Evolutionary conservation across 2,113 vertebrate genomes (phyloP).

Genomic region (Hemibagrus wyckioides): DNA sequence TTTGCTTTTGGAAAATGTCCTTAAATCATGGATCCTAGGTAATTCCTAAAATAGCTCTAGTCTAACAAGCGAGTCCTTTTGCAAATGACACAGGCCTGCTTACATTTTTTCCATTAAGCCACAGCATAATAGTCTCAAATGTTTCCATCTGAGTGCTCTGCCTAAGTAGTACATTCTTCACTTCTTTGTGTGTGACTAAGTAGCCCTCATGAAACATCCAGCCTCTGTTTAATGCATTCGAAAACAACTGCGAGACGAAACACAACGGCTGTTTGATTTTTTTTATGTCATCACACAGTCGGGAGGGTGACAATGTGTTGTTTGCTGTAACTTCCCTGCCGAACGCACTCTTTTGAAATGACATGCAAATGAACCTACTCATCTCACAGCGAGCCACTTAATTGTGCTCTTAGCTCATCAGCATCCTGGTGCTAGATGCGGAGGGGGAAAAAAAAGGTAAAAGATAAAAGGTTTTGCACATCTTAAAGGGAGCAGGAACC

Average conservation of each 20-base stretch:
- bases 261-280: not conserved
- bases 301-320: conserved; percentile 3
- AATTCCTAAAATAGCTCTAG: not conserved
- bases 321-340: conserved; percentile 1
- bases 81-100: not conserved
- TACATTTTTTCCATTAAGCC: conserved; percentile 21
- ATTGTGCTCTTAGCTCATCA: conserved; percentile 31
- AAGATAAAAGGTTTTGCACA: not conserved
- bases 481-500: not conserved
- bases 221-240: not conserved
- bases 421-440: conserved; percentile 15
- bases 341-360: conserved; percentile 9
- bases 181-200: not conserved
- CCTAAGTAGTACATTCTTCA: not conserved
- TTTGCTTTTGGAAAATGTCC: too few relatives aligned
- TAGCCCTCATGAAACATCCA: not conserved
- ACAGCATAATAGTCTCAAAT: not conserved
- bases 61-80: not conserved
- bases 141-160: conserved; percentile 11
- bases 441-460: not conserved
- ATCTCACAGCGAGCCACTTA: conserved; percentile 15
- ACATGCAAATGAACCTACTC: conserved; percentile 24
- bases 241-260: not conserved
- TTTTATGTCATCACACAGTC: not conserved
- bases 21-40: not conserved